phyloP scores from a whole-genome alignment of 1,140 invertebrate genomes.

The Trachelipus rathkii region DNA sequence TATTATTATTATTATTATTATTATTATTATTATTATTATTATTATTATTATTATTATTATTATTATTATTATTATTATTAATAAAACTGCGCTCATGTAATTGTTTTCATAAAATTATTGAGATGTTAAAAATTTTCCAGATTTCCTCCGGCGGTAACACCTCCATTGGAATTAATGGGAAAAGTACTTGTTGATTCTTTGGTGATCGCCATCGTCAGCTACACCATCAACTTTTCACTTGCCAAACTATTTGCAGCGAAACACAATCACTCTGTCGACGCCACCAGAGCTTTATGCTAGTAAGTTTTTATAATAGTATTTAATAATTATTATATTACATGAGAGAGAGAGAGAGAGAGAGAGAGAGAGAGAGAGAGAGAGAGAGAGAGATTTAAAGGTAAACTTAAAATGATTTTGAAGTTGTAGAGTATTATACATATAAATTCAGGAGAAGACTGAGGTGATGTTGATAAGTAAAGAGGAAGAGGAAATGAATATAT shows the following conservation, averaged over 20 bases:
- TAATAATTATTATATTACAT: too few relatives aligned
- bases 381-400: too few relatives aligned
- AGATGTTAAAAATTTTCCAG: conserved; percentile 24
- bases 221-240: conserved; percentile 89
- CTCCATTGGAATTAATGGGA: conserved; percentile 49
- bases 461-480: too few relatives aligned
- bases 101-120: not conserved
- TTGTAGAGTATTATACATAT: too few relatives aligned
- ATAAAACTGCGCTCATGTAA: too few relatives aligned
- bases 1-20: conserved; percentile 6
- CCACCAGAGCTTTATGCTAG: conserved; percentile 75
- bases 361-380: too few relatives aligned
- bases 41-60: conserved; percentile 7
- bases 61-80: conserved; percentile 14
- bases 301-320: conserved; percentile 35
- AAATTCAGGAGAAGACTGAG: too few relatives aligned
- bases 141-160: conserved; percentile 28
- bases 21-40: not conserved
- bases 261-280: conserved; percentile 75
- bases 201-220: conserved; percentile 81
- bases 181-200: conserved; percentile 61
- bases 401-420: too few relatives aligned
- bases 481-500: not conserved
- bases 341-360: too few relatives aligned
- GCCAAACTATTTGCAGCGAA: conserved; percentile 84